Base-by-base conservation (phyloP, 1,140 invertebrate species). In the Calosoma granatense region DNA sequence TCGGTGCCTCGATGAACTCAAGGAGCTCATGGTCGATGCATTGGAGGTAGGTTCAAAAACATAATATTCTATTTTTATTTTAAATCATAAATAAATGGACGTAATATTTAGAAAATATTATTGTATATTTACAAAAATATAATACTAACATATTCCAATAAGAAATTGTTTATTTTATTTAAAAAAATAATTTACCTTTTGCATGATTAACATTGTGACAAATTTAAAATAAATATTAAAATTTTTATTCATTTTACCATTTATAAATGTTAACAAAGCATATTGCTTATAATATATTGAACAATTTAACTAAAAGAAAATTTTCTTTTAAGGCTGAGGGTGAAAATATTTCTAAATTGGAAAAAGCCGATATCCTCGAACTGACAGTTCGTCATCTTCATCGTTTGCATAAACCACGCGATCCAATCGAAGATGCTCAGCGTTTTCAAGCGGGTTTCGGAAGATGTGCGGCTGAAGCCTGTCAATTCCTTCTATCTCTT, bases 301-400 rank as follows among this genome's bases (percentile, higher is more conserved):
- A n/a, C n/a, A n/a, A n/a, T n/a, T n/a, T n/a, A n/a, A n/a, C n/a
- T n/a, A n/a, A n/a, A n/a, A n/a, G n/a, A n/a, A 2, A 53, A 22
- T 53, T 21, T 14, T 22, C 15, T 20, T 53, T 53, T 21, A 87
- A 90, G 61, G 82, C 84, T 51, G 89, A 92, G 69, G 89, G 90
- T 53, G 90, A 92, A 69, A 90, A 89, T 72, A 88, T 92, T 39
- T 87, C 90, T 26, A 95, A 97, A 67, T 73, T 97, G 69, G 95
- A 98, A 74, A 98, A 98, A 72, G 94, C 94, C 14, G 94, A 97
- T 73, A 95, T 98, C 67, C 79, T 97, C 60, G 95, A 98, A 70
- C 77, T 97, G 72, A 96, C 94, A 1, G 94, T 97, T 14, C 83
- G 88, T 62, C 92, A 95, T 68, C 75, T 97, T 61, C 88, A 92